Conservation (phyloP, 1,140 invertebrate genomes). For the Tetramorium parvispinum region DNA sequence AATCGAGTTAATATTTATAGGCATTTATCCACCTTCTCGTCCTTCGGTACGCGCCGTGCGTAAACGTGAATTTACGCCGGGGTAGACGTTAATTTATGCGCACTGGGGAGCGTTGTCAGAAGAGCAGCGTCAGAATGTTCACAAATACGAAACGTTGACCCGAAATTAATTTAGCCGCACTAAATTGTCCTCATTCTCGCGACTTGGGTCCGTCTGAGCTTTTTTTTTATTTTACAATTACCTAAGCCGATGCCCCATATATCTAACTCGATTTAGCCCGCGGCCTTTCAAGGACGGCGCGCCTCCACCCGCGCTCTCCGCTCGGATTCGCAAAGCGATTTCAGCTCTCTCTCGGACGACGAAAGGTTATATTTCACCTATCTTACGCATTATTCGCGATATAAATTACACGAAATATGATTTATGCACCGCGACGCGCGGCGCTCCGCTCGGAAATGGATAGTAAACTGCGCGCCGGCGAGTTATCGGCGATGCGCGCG, state of each 20-base stretch:
- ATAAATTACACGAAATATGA: conserved; percentile 58
- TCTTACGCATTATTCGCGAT: conserved; percentile 49
- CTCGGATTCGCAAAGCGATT: neutral
- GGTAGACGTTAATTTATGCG: conserved; percentile 42
- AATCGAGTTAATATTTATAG: conserved; percentile 39
- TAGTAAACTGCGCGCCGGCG: conserved; percentile 48
- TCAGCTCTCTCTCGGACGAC: neutral
- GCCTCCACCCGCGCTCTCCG: neutral
- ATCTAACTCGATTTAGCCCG: neutral
- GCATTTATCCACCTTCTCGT: conserved; percentile 18
- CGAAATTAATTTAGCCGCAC: conserved; percentile 10
- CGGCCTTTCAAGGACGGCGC: neutral
- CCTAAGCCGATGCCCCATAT: neutral
- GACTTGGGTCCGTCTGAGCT: neutral
- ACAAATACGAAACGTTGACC: conserved; percentile 15
- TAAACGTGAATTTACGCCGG: conserved; percentile 22
- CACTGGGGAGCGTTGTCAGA: neutral
- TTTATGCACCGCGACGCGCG: conserved; percentile 46
- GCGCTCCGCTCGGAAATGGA: conserved; percentile 47
- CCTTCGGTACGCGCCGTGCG: neutral
- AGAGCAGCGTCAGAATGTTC: neutral
- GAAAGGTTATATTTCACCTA: conserved; percentile 49
- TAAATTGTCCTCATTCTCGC: neutral
- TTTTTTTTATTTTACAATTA: neutral
- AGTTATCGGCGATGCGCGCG: conserved; percentile 48